Evolutionary conservation across 1,140 invertebrate species (phyloP).

Genomic region (Caenorhabditis tropicalis): DNA sequence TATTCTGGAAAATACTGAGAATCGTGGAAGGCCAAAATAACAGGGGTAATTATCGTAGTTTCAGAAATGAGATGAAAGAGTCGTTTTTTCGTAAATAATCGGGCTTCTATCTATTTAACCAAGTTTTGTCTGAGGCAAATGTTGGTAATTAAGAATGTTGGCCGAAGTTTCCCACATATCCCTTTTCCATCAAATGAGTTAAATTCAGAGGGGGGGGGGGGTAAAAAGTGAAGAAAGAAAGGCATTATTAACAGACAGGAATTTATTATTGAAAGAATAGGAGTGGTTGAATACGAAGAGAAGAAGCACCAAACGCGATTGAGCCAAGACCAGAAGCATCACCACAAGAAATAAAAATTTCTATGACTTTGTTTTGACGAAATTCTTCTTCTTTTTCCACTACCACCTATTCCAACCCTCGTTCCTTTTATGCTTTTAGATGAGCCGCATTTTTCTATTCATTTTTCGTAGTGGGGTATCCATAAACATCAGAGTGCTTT

Average conservation of each 20-base stretch:
- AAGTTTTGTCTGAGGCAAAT: background rate
- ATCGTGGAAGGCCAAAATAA: background rate
- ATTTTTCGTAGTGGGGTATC: background rate
- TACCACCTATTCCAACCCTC: background rate
- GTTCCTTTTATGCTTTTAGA: background rate
- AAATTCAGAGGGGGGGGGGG: background rate
- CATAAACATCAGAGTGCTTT: slow-evolving; percentile 1
- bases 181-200: background rate
- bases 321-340: slow-evolving; percentile 22
- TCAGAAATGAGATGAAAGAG: background rate
- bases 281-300: background rate
- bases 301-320: slow-evolving; percentile 24
- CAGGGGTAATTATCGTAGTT: slow-evolving; percentile 1
- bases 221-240: background rate
- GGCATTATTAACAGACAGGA: background rate
- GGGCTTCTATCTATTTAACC: no score
- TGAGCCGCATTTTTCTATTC: no score
- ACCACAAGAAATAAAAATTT: slow-evolving; percentile 36
- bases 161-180: no score
- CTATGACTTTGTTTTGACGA: slow-evolving; percentile 38
- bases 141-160: background rate
- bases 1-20: background rate
- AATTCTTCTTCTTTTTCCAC: slow-evolving; percentile 2
- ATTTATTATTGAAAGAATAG: background rate
- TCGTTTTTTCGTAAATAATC: no score